phyloP scores from a whole-genome alignment of 1,140 invertebrate genomes.

The Grapholita molesta region DNA sequence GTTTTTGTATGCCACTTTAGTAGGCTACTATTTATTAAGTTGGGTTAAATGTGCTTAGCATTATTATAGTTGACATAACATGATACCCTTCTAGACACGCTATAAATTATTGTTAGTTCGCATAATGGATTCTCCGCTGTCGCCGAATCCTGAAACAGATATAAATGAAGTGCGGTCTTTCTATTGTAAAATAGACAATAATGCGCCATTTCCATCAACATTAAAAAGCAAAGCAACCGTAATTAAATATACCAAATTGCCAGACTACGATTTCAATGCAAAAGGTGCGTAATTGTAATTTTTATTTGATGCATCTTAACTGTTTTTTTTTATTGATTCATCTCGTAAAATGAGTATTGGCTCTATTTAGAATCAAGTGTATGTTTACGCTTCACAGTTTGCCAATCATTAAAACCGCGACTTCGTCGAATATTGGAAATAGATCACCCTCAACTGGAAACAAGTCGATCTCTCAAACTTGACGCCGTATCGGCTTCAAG shows the following conservation, averaged over 20 bases:
- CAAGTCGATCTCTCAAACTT: constrained; percentile 46
- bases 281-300: constrained; percentile 39
- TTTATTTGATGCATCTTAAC: neutral
- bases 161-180: constrained; percentile 40
- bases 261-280: constrained; percentile 45
- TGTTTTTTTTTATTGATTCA: neutral
- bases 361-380: too few species aligned
- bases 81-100: neutral
- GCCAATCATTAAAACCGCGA: constrained; percentile 36
- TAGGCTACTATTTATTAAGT: neutral
- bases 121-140: constrained; percentile 59
- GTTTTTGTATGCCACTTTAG: neutral
- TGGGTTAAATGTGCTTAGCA: neutral
- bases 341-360: too few species aligned
- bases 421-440: constrained; percentile 48
- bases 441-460: constrained; percentile 40
- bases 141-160: constrained; percentile 41
- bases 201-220: constrained; percentile 29
- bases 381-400: neutral
- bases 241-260: constrained; percentile 61
- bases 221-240: constrained; percentile 49
- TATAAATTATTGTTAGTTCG: neutral
- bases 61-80: neutral
- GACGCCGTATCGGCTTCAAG: constrained; percentile 29
- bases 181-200: constrained; percentile 42